These are phyloP conservation scores for Drosophila ustulata DNA, from an alignment of 2,888 invertebrate genomes.

Conservation along the genomic window DNA sequence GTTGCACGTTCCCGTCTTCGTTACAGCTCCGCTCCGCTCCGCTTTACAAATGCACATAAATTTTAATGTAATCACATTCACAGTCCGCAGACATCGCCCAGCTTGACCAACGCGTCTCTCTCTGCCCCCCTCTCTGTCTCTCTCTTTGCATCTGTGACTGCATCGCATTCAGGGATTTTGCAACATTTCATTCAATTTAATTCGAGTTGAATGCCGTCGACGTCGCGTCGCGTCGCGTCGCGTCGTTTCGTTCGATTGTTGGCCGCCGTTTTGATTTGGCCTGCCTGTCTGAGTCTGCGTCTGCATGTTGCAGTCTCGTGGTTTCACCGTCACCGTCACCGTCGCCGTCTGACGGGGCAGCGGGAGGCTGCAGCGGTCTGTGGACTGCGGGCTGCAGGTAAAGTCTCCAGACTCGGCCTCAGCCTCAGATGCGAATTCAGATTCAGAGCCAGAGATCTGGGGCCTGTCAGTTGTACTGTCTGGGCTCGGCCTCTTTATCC, in stretches of 20 bases:
- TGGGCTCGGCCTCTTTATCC: constrained; percentile 48
- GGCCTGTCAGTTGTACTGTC: constrained; percentile 55
- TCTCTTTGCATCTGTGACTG: constrained; percentile 31
- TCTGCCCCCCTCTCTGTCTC: neutral
- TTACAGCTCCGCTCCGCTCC: constrained; percentile 10
- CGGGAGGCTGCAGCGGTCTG: constrained; percentile 4
- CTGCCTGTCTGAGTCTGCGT: constrained; percentile 36
- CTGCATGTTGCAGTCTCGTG: constrained; percentile 41
- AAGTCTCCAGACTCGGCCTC: constrained; percentile 26
- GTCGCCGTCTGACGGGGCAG: constrained; percentile 19
- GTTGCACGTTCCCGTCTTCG: constrained; percentile 64
- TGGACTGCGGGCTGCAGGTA: constrained; percentile 25
- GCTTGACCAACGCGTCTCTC: constrained; percentile 36
- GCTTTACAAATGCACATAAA: constrained; percentile 81
- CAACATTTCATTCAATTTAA: constrained; percentile 76
- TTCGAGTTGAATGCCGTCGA: constrained; percentile 63
- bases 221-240: constrained; percentile 8
- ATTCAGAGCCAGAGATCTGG: constrained; percentile 27
- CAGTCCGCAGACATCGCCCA: constrained; percentile 62
- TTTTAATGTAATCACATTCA: constrained; percentile 82
- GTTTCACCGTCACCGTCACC: neutral
- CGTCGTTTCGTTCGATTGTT: constrained; percentile 51
- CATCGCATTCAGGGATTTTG: constrained; percentile 64
- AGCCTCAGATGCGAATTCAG: constrained; percentile 6
- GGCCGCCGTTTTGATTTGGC: constrained; percentile 59